A percentile compares a stretch with the other conserved stretches of the same genome.
These are phyloP conservation scores for Gallinago jamesoni DNA, from an alignment of 2,113 vertebrate genomes.

Conservation along the genomic window DNA sequence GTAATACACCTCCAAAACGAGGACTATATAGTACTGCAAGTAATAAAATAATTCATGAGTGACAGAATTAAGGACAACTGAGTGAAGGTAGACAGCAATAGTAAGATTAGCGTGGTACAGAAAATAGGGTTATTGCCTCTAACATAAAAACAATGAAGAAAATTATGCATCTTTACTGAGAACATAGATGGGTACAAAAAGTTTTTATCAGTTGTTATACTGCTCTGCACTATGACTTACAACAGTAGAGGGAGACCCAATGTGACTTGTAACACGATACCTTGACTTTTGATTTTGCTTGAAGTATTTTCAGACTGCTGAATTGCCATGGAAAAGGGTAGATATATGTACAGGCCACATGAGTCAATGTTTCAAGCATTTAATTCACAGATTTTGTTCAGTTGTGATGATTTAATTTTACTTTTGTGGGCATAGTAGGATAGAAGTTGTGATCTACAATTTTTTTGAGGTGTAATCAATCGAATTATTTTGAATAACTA, in stretches of 20 bases:
- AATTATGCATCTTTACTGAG: neutral
- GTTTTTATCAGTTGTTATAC: neutral
- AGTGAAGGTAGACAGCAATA: neutral
- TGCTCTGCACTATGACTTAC: neutral
- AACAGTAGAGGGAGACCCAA: neutral
- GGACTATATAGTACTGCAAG: neutral
- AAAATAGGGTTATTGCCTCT: neutral
- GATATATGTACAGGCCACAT: neutral
- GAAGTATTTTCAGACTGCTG: neutral
- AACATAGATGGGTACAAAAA: neutral
- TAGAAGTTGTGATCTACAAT: neutral
- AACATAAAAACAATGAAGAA: neutral
- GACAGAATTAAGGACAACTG: neutral
- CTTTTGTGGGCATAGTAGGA: neutral
- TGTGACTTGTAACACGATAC: neutral
- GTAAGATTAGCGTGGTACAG: neutral
- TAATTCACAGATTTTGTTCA: neutral
- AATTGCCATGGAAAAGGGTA: neutral
- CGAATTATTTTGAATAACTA: neutral
- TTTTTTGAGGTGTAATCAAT: neutral
- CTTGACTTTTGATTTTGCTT: neutral
- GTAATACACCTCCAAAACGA: neutral
- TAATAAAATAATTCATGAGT: neutral
- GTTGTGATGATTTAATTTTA: neutral
- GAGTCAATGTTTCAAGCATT: neutral